A percentile compares a stretch with the other conserved stretches of the same genome.
phyloP scores from a whole-genome alignment of 2,888 invertebrate species.

The Heliconius erato region DNA sequence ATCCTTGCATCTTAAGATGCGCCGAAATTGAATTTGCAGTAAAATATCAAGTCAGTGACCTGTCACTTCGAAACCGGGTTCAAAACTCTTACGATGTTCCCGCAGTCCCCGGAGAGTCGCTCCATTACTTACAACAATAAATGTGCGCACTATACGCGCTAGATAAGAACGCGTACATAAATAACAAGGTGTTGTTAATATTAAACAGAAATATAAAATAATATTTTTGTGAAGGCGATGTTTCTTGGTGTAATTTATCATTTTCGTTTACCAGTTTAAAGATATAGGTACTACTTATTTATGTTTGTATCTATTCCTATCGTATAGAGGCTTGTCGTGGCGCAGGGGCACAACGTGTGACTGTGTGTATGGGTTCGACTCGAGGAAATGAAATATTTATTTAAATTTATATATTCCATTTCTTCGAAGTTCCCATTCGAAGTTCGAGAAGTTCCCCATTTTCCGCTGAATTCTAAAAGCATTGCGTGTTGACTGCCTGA shows the following conservation, averaged over 20 bases:
- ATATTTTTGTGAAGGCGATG: not conserved
- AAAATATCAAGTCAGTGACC: conserved; percentile 34
- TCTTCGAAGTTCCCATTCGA: no score
- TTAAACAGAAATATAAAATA: conserved; percentile 12
- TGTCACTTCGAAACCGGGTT: conserved; percentile 36
- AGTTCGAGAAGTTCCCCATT: no score
- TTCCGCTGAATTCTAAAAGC: no score
- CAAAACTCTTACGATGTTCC: conserved; percentile 36
- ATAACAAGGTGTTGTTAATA: conserved; percentile 12
- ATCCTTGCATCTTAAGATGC: conserved; percentile 16
- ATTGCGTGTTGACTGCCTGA: no score
- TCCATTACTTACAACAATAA: conserved; percentile 44
- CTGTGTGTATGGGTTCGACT: no score
- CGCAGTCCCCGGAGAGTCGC: conserved; percentile 32
- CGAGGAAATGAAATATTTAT: no score
- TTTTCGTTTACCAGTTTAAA: not conserved
- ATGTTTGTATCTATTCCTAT: conserved; percentile 36
- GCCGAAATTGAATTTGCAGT: conserved; percentile 32
- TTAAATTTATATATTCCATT: no score
- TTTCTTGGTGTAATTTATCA: not conserved
- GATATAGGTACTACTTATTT: conserved; percentile 25
- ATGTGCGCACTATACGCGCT: conserved; percentile 33
- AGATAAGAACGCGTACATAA: conserved; percentile 42
- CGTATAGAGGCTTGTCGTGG: no score
- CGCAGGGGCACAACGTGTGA: no score